A percentile compares a stretch with the other conserved stretches of the same genome.
These are phyloP conservation scores for Parazoanthus atlanticus DNA, from an alignment of 92 coral and sea anemone genomes.

Conservation along the genomic window DNA sequence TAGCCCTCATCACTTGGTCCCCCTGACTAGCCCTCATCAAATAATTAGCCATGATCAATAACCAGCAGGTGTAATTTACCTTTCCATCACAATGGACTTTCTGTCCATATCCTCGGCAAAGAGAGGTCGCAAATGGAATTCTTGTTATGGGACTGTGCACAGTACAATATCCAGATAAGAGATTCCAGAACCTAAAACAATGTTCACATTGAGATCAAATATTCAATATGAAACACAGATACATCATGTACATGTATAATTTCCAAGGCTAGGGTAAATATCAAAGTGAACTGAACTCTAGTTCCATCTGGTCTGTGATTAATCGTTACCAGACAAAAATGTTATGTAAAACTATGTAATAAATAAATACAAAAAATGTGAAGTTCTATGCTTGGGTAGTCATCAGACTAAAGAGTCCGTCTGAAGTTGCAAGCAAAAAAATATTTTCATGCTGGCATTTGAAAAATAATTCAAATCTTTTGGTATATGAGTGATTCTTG, in stretches of 20 bases:
- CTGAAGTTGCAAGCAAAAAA: too few relatives aligned
- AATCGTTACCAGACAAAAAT: too few relatives aligned
- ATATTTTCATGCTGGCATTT: too few relatives aligned
- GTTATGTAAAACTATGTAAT: too few relatives aligned
- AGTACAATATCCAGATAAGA: conserved; percentile 71
- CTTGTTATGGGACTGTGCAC: conserved; percentile 61
- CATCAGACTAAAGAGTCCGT: too few relatives aligned
- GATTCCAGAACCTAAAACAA: conserved; percentile 81
- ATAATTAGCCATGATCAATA: background rate
- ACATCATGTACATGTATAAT: background rate
- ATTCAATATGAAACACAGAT: background rate
- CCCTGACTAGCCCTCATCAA: background rate
- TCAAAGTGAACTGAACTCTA: too few relatives aligned
- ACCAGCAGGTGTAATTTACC: conserved; percentile 44
- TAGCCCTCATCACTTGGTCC: background rate
- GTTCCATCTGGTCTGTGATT: too few relatives aligned
- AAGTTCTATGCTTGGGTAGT: too few relatives aligned
- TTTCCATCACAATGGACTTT: conserved; percentile 80
- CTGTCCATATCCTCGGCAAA: conserved; percentile 91
- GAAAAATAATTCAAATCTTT: too few relatives aligned
- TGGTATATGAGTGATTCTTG: too few relatives aligned
- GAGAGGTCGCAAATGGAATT: conserved; percentile 87
- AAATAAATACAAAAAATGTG: too few relatives aligned
- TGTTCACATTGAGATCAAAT: background rate
- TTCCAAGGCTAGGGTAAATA: background rate